Evolutionary conservation across 1,140 invertebrate genomes (phyloP).

Genomic region (Harlomillsia oculata): DNA sequence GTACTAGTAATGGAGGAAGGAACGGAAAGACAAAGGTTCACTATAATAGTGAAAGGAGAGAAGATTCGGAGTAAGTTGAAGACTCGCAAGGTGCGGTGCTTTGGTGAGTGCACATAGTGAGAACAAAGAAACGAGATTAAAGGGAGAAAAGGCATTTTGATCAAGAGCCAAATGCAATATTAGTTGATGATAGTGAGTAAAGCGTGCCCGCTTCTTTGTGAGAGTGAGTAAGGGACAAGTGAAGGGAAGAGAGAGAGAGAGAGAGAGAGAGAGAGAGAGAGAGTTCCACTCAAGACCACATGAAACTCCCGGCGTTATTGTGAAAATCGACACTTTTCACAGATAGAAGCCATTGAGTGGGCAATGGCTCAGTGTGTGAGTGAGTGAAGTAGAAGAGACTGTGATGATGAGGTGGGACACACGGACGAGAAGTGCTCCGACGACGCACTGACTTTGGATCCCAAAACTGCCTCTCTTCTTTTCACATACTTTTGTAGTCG

Average conservation of each 20-base stretch:
- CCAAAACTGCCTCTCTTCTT: too few relatives aligned
- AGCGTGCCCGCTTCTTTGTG: slow-evolving; percentile 10
- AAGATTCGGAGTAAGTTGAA: not conserved
- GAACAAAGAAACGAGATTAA: slow-evolving; percentile 8
- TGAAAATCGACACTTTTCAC: slow-evolving; percentile 26
- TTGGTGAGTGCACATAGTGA: not conserved
- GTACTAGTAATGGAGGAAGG: too few relatives aligned
- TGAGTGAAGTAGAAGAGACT: not conserved
- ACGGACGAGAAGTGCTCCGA: not conserved
- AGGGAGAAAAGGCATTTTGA: slow-evolving; percentile 13
- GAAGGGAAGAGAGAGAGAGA: slow-evolving; percentile 12
- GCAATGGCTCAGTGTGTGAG: not conserved
- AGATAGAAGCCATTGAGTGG: not conserved
- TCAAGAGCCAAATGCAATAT: slow-evolving; percentile 22
- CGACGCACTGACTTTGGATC: not conserved
- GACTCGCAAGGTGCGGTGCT: not conserved
- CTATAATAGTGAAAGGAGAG: too few relatives aligned
- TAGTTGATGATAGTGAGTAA: slow-evolving; percentile 21
- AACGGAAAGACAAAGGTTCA: too few relatives aligned
- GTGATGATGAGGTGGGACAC: too few relatives aligned
- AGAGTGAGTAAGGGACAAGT: too few relatives aligned
- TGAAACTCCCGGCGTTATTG: slow-evolving; percentile 16
- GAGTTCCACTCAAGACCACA: slow-evolving; percentile 23
- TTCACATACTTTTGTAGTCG: too few relatives aligned
- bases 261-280: slow-evolving; percentile 13